phyloP scores from a whole-genome alignment of 1,140 invertebrate genomes.

The Drosophila ficusphila region DNA sequence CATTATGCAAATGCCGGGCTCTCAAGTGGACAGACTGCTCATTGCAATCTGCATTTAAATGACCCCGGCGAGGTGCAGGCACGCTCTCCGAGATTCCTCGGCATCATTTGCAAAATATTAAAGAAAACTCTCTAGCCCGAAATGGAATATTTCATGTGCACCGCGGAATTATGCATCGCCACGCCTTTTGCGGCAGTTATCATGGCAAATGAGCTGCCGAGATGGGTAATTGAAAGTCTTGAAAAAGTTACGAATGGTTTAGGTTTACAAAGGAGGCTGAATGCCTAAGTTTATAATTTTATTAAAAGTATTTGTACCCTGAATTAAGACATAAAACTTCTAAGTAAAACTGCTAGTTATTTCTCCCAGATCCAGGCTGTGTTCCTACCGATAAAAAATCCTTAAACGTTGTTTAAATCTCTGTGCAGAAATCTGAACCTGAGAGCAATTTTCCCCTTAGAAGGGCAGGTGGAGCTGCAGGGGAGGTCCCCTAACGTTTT shows the following conservation, averaged over 20 bases:
- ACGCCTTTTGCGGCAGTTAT: slow-evolving; percentile 11
- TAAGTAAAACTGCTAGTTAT: background rate
- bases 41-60: slow-evolving; percentile 82
- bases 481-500: slow-evolving; percentile 57
- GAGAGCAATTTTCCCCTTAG: slow-evolving; percentile 64
- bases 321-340: too few species aligned
- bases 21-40: slow-evolving; percentile 58
- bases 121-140: slow-evolving; percentile 15
- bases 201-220: slow-evolving; percentile 48
- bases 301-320: too few species aligned
- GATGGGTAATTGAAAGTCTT: slow-evolving; percentile 54
- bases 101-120: slow-evolving; percentile 74
- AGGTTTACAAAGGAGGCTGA: background rate
- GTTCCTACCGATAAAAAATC: background rate
- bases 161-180: slow-evolving; percentile 37
- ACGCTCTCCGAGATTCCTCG: slow-evolving; percentile 56
- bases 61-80: slow-evolving; percentile 54
- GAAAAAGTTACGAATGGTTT: background rate
- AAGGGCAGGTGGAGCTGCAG: slow-evolving; percentile 12
- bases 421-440: slow-evolving; percentile 17
- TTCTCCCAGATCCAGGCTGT: background rate
- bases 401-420: background rate
- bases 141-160: slow-evolving; percentile 21
- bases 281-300: too few species aligned
- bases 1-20: slow-evolving; percentile 71